phyloP scores from a whole-genome alignment of 2,113 vertebrate species.

The Zosterops lateralis region DNA sequence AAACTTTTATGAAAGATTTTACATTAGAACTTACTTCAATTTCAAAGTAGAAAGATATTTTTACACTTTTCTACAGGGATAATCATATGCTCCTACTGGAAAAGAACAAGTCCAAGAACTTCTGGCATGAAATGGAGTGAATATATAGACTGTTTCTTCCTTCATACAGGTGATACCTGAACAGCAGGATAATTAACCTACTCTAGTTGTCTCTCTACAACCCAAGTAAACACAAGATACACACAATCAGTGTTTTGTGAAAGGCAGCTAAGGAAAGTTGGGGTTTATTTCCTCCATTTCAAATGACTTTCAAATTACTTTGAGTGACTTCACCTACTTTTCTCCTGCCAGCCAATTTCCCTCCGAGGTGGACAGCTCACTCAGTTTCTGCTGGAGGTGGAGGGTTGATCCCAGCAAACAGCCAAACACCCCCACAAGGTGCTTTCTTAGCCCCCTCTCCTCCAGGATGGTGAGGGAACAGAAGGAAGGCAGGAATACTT shows the following conservation, averaged over 20 bases:
- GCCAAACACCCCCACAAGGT: not conserved
- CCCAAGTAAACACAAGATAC: not conserved
- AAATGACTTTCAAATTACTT: not conserved
- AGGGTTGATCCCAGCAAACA: not conserved
- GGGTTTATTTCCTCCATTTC: not conserved
- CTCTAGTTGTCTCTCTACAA: not conserved
- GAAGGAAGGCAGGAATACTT: not conserved
- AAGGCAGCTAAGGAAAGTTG: not conserved
- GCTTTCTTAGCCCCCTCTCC: not conserved
- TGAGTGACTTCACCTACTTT: not conserved
- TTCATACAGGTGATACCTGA: not conserved
- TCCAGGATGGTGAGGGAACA: not conserved
- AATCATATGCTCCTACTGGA: not conserved
- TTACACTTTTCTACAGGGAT: not conserved
- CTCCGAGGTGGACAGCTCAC: not conserved
- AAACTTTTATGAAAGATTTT: not conserved
- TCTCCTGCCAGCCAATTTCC: not conserved
- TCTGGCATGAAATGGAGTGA: not conserved
- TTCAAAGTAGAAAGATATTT: not conserved
- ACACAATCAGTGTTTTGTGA: not conserved
- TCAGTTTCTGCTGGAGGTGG: not conserved
- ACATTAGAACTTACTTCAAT: not conserved
- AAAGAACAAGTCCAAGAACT: not conserved
- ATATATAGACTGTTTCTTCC: not conserved
- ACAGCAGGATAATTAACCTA: not conserved